These are phyloP conservation scores for Myripristis murdjan DNA, from an alignment of 2,797 vertebrate genomes.

Conservation along the genomic window DNA sequence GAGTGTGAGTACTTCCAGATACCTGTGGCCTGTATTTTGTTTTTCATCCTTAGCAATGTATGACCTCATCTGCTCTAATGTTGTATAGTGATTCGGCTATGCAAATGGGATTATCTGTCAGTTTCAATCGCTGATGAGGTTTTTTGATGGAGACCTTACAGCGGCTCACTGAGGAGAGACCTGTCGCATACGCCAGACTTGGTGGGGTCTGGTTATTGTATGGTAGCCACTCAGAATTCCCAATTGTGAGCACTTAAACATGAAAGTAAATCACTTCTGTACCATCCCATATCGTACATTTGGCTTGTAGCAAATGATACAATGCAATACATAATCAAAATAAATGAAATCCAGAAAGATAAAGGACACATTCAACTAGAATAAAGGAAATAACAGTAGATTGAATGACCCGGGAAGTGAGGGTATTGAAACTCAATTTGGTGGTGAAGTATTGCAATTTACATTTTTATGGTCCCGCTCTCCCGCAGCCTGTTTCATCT, in stretches of 20 bases:
- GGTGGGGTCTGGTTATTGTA: background rate
- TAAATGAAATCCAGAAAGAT: background rate
- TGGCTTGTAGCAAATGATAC: background rate
- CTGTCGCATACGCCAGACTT: background rate
- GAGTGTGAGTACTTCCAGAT: conserved; percentile 87
- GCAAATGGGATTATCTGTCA: background rate
- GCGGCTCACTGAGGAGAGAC: no score
- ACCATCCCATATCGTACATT: background rate
- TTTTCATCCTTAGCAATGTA: background rate
- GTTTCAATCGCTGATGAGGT: background rate
- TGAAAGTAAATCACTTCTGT: background rate
- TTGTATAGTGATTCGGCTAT: no score
- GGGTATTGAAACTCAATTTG: no score
- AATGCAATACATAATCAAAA: background rate
- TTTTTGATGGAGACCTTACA: background rate
- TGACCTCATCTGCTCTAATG: no score
- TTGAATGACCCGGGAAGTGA: no score
- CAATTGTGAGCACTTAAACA: background rate
- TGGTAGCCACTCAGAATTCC: background rate
- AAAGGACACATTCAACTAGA: background rate
- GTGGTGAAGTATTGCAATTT: no score
- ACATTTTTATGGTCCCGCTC: no score
- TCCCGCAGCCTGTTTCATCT: no score
- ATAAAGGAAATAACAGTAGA: no score
- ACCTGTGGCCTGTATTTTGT: background rate